Percentiles rank a stretch among this genome's conserved stretches.
Conservation (phyloP, 2,113 vertebrate species). For the Megaleporinus macrocephalus region DNA sequence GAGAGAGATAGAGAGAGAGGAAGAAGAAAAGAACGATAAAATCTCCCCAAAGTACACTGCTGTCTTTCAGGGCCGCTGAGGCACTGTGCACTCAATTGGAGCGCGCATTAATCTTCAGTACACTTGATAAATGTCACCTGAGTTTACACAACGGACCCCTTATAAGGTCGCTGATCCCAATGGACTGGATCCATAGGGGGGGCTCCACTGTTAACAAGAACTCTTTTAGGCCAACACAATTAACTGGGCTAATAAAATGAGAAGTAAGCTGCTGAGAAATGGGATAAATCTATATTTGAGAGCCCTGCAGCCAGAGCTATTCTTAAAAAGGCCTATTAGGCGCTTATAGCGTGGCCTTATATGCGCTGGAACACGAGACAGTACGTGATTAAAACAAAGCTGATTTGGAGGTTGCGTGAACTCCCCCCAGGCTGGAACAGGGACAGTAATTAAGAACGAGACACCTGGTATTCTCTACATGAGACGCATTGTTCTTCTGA, state of each 20-base stretch:
- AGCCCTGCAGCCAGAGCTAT: background rate
- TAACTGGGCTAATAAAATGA: background rate
- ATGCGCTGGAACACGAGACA: background rate
- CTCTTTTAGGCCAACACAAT: background rate
- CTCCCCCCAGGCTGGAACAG: background rate
- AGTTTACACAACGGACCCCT: constrained; percentile 16
- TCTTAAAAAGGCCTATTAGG: background rate
- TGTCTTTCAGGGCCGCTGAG: constrained; percentile 13
- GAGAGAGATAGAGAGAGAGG: constrained; percentile 12
- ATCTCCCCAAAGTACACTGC: constrained; percentile 24
- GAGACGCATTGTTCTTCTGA: background rate
- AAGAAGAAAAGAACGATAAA: constrained; percentile 29
- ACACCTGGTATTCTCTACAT: background rate
- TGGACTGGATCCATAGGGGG: background rate
- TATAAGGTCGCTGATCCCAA: constrained; percentile 12
- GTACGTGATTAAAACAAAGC: background rate
- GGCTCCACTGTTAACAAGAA: background rate
- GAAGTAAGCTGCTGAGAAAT: background rate
- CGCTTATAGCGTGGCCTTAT: background rate
- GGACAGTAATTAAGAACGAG: background rate
- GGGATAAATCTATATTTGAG: background rate
- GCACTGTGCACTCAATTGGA: constrained; percentile 13
- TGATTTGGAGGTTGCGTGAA: background rate
- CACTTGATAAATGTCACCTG: constrained; percentile 14
- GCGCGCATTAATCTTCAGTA: constrained; percentile 30